A percentile compares a stretch with the other conserved stretches of the same genome.
These are phyloP conservation scores for Macaria liturata DNA, from an alignment of 2,888 invertebrate genomes.

Conservation along the genomic window DNA sequence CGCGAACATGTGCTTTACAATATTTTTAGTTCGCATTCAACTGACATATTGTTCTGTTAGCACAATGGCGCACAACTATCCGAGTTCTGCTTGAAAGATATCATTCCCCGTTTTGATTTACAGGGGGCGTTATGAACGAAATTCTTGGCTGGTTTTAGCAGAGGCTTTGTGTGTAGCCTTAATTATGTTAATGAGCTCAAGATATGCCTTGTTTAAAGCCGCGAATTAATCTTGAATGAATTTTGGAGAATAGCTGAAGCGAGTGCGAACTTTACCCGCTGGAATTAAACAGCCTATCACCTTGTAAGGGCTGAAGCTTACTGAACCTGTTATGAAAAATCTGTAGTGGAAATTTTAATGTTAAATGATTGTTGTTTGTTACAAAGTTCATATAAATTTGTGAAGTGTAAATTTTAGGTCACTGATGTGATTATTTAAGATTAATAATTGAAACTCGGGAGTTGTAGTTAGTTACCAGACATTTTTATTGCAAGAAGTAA, in stretches of 20 bases:
- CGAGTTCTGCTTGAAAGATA: slow-evolving; percentile 14
- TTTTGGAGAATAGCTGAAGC: slow-evolving; percentile 35
- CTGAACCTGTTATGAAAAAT: background rate
- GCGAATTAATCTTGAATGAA: slow-evolving; percentile 44
- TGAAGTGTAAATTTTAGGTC: too few species aligned
- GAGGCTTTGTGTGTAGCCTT: slow-evolving; percentile 29
- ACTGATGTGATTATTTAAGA: too few species aligned
- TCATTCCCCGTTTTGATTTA: slow-evolving; percentile 25
- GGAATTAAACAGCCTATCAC: slow-evolving; percentile 64
- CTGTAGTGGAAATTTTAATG: too few species aligned
- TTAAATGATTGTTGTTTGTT: too few species aligned
- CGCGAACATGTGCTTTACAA: slow-evolving; percentile 53
- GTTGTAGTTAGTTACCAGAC: too few species aligned
- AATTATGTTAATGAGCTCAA: slow-evolving; percentile 39
- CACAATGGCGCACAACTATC: slow-evolving; percentile 12
- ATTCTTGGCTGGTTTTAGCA: slow-evolving; percentile 26
- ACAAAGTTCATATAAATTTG: too few species aligned
- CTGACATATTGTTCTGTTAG: slow-evolving; percentile 39
- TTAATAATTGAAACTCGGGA: too few species aligned
- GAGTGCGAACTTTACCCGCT: slow-evolving; percentile 45
- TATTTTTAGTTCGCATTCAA: slow-evolving; percentile 44
- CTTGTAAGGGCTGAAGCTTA: slow-evolving; percentile 39
- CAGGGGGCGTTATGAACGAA: slow-evolving; percentile 22
- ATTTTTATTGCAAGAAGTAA: too few species aligned
- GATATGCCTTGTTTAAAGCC: slow-evolving; percentile 40